phyloP scores from a whole-genome alignment of 1,140 invertebrate species.

The Galendromus occidentalis region DNA sequence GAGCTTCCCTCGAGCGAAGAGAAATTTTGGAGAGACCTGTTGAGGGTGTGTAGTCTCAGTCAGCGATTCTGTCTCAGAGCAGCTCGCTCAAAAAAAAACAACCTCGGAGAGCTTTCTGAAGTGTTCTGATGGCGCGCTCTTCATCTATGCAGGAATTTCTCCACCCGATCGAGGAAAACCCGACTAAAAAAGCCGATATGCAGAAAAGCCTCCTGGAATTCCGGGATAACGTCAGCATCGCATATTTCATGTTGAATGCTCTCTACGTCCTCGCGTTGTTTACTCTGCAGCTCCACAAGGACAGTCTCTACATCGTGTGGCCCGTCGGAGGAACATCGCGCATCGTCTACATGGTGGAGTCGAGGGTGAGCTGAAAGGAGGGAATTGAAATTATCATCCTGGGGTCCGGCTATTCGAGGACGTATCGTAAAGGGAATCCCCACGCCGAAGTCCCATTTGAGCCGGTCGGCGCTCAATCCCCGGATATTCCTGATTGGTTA shows the following conservation, averaged over 20 bases:
- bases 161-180: slow-evolving; percentile 22
- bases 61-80: background rate
- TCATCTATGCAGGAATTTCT: slow-evolving; percentile 20
- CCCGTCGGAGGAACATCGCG: slow-evolving; percentile 21
- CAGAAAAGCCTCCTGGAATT: slow-evolving; percentile 23
- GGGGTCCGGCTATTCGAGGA: too few species aligned
- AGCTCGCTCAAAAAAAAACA: background rate
- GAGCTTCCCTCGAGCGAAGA: slow-evolving; percentile 57
- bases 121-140: too few species aligned
- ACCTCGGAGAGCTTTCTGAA: background rate
- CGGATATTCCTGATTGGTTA: too few species aligned
- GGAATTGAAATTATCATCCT: too few species aligned
- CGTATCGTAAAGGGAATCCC: too few species aligned
- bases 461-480: too few species aligned
- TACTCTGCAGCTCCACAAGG: slow-evolving; percentile 24
- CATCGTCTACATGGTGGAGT: slow-evolving; percentile 22
- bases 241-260: slow-evolving; percentile 24
- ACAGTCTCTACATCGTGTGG: slow-evolving; percentile 25
- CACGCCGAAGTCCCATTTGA: too few species aligned
- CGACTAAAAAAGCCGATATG: slow-evolving; percentile 21
- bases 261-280: slow-evolving; percentile 23
- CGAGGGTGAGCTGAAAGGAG: slow-evolving; percentile 15
- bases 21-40: slow-evolving; percentile 77
- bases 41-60: slow-evolving; percentile 26
- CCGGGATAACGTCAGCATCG: slow-evolving; percentile 23